A percentile compares a stretch with the other conserved stretches of the same genome.
These are phyloP conservation scores for Marronus borbonicus DNA, from an alignment of 2,888 invertebrate species.

Conservation along the genomic window DNA sequence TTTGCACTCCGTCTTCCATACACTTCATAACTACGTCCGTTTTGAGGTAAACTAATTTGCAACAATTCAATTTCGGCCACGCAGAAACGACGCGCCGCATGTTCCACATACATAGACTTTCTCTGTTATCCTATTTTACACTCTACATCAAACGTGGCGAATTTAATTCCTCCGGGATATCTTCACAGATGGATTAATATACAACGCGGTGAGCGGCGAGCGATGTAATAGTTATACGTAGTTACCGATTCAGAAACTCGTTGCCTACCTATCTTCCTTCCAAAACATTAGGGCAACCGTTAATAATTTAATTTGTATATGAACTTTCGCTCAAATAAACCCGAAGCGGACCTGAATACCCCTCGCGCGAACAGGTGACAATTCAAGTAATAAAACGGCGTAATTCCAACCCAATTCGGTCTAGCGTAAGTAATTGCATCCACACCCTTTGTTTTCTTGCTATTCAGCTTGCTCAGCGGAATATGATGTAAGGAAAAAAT, in stretches of 20 bases:
- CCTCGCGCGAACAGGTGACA: conserved; percentile 8
- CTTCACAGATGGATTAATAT: conserved; percentile 29
- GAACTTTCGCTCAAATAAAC: conserved; percentile 16
- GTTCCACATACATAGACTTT: neutral
- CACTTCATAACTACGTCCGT: no score
- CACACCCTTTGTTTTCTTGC: neutral
- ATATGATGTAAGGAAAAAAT: no score
- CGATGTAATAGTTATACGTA: conserved; percentile 19
- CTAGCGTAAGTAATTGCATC: conserved; percentile 20
- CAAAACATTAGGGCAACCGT: conserved; percentile 19
- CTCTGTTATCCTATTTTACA: neutral
- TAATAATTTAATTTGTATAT: conserved; percentile 35
- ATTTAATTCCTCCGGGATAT: conserved; percentile 21
- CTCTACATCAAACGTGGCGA: neutral
- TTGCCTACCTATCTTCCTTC: neutral
- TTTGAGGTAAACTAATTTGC: no score
- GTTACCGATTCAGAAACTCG: conserved; percentile 25
- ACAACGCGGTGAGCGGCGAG: neutral
- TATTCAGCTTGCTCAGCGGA: no score
- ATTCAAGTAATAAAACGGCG: conserved; percentile 9
- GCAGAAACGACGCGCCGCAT: no score
- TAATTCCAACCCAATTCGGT: conserved; percentile 21
- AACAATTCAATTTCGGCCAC: no score
- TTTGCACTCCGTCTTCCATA: no score
- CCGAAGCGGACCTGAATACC: neutral